A percentile compares a stretch with the other conserved stretches of the same genome.
phyloP scores from a whole-genome alignment of 2,797 vertebrate genomes.

The Tolypeutes matacus region DNA sequence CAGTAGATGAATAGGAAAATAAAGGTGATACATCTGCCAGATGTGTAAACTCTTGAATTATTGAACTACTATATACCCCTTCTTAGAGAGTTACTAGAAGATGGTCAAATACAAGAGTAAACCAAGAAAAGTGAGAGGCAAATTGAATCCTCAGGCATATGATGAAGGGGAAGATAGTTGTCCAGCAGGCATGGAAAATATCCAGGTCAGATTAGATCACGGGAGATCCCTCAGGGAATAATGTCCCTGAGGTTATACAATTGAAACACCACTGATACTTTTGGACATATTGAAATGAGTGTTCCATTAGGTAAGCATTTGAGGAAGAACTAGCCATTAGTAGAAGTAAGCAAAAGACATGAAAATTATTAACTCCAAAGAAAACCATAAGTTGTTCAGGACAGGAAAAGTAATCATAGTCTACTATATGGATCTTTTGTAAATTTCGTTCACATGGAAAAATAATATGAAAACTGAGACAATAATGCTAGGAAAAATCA shows the following conservation, averaged over 20 bases:
- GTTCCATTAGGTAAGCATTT: background rate
- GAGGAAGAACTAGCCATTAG: background rate
- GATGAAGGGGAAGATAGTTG: background rate
- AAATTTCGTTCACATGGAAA: background rate
- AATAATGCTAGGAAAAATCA: background rate
- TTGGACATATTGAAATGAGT: background rate
- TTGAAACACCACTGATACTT: background rate
- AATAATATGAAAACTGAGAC: background rate
- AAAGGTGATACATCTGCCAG: background rate
- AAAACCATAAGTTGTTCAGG: slow-evolving; percentile 33
- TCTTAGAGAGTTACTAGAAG: background rate
- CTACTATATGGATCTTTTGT: background rate
- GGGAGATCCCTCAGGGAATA: background rate
- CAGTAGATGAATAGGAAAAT: background rate
- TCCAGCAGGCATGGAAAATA: background rate
- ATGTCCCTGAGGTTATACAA: background rate
- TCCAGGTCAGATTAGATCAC: background rate
- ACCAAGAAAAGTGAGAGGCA: background rate
- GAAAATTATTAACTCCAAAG: background rate
- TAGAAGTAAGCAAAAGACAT: background rate
- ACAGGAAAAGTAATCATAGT: background rate
- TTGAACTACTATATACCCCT: background rate
- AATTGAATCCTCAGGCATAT: background rate
- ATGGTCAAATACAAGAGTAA: background rate
- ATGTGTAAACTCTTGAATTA: background rate